Evolutionary conservation across 1,140 invertebrate species (phyloP).

Genomic region (Sitobion miscanthi): DNA sequence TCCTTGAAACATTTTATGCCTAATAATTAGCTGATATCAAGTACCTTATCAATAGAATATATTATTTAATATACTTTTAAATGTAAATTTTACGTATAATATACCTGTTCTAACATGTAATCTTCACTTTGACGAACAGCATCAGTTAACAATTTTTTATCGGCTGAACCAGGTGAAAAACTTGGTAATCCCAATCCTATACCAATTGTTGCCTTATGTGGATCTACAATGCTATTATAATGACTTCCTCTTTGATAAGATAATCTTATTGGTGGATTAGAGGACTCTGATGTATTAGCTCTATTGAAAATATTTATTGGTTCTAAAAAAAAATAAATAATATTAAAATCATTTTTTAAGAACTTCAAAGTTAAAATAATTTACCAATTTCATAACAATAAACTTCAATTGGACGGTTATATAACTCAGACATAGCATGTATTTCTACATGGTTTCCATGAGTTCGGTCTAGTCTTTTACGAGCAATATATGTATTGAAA

Average conservation of each 20-base stretch:
- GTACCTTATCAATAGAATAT: neutral
- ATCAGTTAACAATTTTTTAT: conserved; percentile 78
- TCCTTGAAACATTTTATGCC: neutral
- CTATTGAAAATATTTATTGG: conserved; percentile 92
- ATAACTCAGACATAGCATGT: conserved; percentile 92
- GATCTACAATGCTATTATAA: conserved; percentile 91
- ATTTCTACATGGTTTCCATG: conserved; percentile 96
- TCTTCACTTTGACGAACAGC: conserved; percentile 84
- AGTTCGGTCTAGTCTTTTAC: conserved; percentile 79
- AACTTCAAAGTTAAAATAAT: neutral
- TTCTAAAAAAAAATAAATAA: conserved; percentile 67
- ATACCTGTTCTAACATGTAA: conserved; percentile 81
- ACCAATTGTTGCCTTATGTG: conserved; percentile 83
- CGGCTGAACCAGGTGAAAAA: conserved; percentile 76
- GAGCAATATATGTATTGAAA: conserved; percentile 83
- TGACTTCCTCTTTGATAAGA: conserved; percentile 90
- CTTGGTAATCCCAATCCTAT: conserved; percentile 87
- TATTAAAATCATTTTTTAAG: neutral
- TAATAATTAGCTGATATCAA: neutral
- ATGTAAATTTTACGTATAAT: neutral
- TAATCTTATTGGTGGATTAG: conserved; percentile 83
- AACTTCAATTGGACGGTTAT: conserved; percentile 90
- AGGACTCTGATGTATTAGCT: conserved; percentile 68
- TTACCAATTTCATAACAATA: conserved; percentile 86
- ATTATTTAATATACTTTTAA: neutral